phyloP scores from a whole-genome alignment of 1,140 invertebrate genomes.

The Drosophila sproati region DNA sequence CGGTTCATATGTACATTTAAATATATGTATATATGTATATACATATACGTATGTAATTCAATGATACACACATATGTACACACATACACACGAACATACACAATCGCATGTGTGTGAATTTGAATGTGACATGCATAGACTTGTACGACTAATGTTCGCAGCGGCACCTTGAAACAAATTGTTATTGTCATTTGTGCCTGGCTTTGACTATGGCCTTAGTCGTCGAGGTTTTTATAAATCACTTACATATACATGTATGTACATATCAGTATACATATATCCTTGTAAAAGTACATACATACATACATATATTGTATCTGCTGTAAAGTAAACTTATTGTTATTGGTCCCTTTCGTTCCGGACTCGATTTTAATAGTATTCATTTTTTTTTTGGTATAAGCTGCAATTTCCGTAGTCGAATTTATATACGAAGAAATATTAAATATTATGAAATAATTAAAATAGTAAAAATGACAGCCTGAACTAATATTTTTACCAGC shows the following conservation, averaged over 20 bases:
- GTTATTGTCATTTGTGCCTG: constrained; percentile 14
- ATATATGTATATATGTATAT: not conserved
- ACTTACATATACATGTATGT: not conserved
- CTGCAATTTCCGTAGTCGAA: too few relatives aligned
- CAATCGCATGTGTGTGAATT: not conserved
- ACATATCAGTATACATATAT: not conserved
- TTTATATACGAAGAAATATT: too few relatives aligned
- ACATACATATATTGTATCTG: too few relatives aligned
- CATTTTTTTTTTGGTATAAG: too few relatives aligned
- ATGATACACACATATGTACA: not conserved
- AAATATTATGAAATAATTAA: too few relatives aligned
- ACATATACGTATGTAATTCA: constrained; percentile 6
- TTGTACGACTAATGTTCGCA: constrained; percentile 10
- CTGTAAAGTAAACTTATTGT: too few relatives aligned
- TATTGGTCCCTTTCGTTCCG: too few relatives aligned
- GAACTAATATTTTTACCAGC: too few relatives aligned
- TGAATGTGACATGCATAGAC: constrained; percentile 1
- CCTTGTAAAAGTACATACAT: too few relatives aligned
- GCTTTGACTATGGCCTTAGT: constrained; percentile 13
- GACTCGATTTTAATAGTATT: too few relatives aligned
- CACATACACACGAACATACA: not conserved
- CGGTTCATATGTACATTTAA: not conserved
- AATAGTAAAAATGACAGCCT: too few relatives aligned
- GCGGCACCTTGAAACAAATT: constrained; percentile 41
- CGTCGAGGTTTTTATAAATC: not conserved